Evolutionary conservation across 92 coral and sea anemone species (phyloP).

Genomic region (Parazoanthus atlanticus): DNA sequence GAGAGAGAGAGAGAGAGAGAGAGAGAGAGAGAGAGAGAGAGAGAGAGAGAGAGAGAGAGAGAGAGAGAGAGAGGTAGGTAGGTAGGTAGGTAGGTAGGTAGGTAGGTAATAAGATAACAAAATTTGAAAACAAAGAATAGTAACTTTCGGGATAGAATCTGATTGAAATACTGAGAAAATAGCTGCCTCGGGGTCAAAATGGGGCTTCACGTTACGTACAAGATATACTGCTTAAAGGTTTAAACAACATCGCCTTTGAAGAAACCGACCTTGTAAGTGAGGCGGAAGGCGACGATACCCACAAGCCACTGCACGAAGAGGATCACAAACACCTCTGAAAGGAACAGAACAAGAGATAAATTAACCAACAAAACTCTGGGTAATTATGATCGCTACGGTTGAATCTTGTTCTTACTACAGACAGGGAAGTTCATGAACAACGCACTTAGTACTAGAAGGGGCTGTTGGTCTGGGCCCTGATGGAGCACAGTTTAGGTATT

Average conservation of each 20-base stretch:
- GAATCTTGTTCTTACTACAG: background rate
- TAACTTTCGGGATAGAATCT: background rate
- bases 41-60: too few relatives aligned
- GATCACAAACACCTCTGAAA: conserved; percentile 92
- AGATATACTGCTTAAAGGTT: background rate
- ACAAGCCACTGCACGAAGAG: conserved; percentile 92
- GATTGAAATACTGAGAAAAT: background rate
- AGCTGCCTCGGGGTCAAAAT: background rate
- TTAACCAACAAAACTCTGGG: background rate
- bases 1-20: too few relatives aligned
- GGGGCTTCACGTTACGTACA: background rate
- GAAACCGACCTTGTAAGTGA: conserved; percentile 86
- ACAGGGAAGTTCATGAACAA: too few relatives aligned
- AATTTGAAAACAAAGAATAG: too few relatives aligned
- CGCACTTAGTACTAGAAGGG: background rate
- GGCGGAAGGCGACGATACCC: conserved; percentile 79
- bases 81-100: too few relatives aligned
- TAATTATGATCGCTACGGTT: background rate
- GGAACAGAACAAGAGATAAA: conserved; percentile 16
- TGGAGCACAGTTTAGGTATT: too few relatives aligned
- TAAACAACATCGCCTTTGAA: background rate
- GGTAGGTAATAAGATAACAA: too few relatives aligned
- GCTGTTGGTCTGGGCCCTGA: too few relatives aligned
- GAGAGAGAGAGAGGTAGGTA: too few relatives aligned
- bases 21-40: too few relatives aligned